Percentiles rank a stretch among this genome's conserved stretches.
Conservation (phyloP, 2,113 vertebrate genomes). For the Proteles cristata region DNA sequence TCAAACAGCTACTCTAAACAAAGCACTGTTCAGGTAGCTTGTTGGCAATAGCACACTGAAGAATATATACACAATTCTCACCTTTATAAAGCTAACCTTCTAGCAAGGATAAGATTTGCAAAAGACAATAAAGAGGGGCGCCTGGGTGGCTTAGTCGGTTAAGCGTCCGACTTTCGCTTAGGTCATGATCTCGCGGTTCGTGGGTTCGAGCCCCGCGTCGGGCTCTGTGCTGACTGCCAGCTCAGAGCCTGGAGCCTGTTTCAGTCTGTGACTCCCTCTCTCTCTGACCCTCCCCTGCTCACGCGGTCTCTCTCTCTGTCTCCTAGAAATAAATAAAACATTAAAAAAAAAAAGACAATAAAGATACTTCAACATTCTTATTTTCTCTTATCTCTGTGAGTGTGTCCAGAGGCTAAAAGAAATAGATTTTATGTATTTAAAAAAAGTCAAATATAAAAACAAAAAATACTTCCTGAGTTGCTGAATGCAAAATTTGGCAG, state of each 20-base stretch:
- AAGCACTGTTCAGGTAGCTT: neutral
- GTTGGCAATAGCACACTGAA: neutral
- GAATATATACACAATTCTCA: neutral
- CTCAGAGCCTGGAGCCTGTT: no score
- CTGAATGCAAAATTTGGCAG: conserved; percentile 40
- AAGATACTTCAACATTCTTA: neutral
- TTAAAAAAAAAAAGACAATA: neutral
- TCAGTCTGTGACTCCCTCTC: no score
- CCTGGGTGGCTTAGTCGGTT: no score
- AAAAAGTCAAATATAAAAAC: conserved; percentile 9
- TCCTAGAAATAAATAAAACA: no score
- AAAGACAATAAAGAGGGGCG: neutral
- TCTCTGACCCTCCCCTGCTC: no score
- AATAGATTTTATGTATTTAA: neutral
- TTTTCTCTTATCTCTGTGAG: conserved; percentile 10
- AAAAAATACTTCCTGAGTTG: neutral
- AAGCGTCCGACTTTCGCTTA: no score
- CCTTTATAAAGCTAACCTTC: conserved; percentile 29
- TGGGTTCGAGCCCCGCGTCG: no score
- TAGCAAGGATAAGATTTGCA: neutral
- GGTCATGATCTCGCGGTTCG: no score
- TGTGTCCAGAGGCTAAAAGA: neutral
- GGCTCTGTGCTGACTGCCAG: no score
- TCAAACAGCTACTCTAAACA: neutral
- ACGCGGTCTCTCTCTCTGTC: no score